Evolutionary conservation across 37 sponge, comb jelly and placozoan genomes (phyloP), one percentile per base, ranked within the genome.

Genomic region (Diacarnus erythraeanus): DNA sequence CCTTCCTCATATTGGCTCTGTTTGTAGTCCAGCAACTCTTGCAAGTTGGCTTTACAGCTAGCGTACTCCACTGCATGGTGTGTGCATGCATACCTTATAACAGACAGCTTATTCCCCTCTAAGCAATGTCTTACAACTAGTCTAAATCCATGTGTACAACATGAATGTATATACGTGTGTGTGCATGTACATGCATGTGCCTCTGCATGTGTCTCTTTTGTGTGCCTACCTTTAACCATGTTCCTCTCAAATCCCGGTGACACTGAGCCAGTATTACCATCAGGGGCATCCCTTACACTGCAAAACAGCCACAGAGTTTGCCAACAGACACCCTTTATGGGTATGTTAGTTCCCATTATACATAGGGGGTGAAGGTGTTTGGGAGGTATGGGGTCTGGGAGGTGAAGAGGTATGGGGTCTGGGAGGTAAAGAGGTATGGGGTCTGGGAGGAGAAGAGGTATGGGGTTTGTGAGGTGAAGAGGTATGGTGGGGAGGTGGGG

Each of bases 1-100:
- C 88, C 88, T 88, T 77, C 77, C 23, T 30, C 71, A 68, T 82
- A 88, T 57, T 81, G 83, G 23, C 35, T 37, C 39, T 72, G 63
- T 64, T 88, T 88, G 77, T 78, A 75, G 22, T 81, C 51, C 42
- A 88, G 68, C 57, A 88, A 65, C 27, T 40, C 38, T 18, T 59
- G 22, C 58, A 88, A 54, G 64, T 80, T 75, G 63, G 76, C 83
- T 42, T 64, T 72, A 57, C 83, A 88, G 27, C 72, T 71, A 5
- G 82, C 57, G 26, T 59, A 39, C 57, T 88, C 83, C 64, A 88
- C 82, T 81, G 72, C 60, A 76, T 35, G 31, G 31, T 23, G 31
- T 23, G n/a, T n/a, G n/a, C n/a, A n/a, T n/a, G n/a, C n/a, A n/a
- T n/a, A n/a, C n/a, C n/a, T n/a, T n/a, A n/a, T n/a, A n/a, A 57